Evolutionary conservation across 2,113 vertebrate species (phyloP), one percentile per base, ranked within the genome.

Genomic region (Nothobranchius kuhntae): DNA sequence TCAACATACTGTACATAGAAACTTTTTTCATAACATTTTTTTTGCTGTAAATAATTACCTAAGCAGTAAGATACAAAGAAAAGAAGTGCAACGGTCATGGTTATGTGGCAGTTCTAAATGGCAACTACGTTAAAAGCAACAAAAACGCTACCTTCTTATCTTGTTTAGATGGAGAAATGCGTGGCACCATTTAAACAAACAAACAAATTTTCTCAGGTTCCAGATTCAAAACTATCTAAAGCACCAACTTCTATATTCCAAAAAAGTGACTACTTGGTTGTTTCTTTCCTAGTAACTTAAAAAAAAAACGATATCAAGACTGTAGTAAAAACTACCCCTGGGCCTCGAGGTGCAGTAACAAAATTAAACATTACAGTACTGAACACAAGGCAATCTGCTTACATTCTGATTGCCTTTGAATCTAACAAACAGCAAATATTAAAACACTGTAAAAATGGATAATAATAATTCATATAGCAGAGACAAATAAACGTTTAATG

Each of bases 341-440:
- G 66, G 77, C 62, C 71, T 87, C 51, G 84, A 67, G 88, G 71
- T 71, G 55, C 80, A 88, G 80, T 89, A 80, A 88, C 83, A 84
- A 81, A 85, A 83, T 90, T 74, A 86, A 88, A 86, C 50, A 77
- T 75, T 80, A 92, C 90, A 90, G 90, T 90, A 91, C 88, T 87
- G 83, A 86, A 89, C 78, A 86, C 62, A 78, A 75, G 83, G 78
- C 76, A 69, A 83, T 79, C 80, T 38, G 68, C 77, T 70, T 64
- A 71, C 84, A 88, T 42, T 80, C 57, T 61, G 59, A 86, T 73
- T 60, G 66, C 75, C 81, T 77, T 75, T 46, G 58, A 66, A 77
- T 73, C 77, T 87, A 85, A 86, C 78, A 87, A 73, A 89, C 77
- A 80, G 38, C 62, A 89, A 71, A 89, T 69, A 89, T 51, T 72